phyloP scores from a whole-genome alignment of 2,797 vertebrate genomes.

The Tapera naevia region DNA sequence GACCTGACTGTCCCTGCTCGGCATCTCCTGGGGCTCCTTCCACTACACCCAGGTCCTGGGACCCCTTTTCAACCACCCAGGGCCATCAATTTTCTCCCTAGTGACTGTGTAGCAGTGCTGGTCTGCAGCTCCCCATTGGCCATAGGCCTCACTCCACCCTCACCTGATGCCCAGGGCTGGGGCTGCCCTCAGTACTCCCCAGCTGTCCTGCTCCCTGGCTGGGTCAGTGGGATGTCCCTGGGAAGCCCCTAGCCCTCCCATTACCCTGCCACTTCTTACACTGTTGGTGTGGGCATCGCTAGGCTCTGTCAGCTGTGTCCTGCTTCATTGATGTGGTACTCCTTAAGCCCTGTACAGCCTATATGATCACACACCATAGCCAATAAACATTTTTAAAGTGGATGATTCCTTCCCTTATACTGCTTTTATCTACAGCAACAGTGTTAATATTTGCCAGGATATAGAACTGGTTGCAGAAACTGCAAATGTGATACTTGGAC shows the following conservation, averaged over 20 bases:
- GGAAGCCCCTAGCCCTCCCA: neutral
- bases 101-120: neutral
- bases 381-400: neutral
- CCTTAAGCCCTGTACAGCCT: neutral
- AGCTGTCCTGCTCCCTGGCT: neutral
- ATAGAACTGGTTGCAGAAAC: neutral
- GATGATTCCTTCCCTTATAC: neutral
- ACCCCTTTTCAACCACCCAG: neutral
- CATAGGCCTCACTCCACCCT: accelerated
- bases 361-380: neutral
- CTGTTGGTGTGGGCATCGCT: neutral
- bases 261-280: neutral
- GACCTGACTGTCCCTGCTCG: neutral
- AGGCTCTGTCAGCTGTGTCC: neutral
- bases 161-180: neutral
- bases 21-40: neutral
- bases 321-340: neutral
- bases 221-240: neutral
- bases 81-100: neutral
- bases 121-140: neutral
- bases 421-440: neutral
- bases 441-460: neutral
- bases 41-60: neutral
- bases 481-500: neutral
- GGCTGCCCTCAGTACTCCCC: neutral